These are phyloP conservation scores for Cotesia congregata DNA, from an alignment of 2,888 invertebrate species.

Conservation along the genomic window DNA sequence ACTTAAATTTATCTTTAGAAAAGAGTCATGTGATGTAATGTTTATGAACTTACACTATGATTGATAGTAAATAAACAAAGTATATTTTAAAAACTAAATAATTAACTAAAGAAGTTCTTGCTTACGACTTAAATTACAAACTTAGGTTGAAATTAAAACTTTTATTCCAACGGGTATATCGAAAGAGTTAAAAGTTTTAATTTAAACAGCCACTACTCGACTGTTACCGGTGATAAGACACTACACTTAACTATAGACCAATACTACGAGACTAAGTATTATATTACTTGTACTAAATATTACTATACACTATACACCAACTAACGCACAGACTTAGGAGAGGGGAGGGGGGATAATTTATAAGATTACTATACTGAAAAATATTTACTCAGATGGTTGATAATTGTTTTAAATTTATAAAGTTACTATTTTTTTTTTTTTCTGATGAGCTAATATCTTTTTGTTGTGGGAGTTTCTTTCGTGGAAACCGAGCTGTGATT, in stretches of 20 bases:
- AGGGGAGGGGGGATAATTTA: not conserved
- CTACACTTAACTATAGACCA: not conserved
- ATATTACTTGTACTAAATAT: not conserved
- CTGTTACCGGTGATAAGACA: constrained; percentile 19
- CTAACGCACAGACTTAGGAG: not conserved
- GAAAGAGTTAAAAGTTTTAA: constrained; percentile 2
- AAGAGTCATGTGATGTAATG: too few species aligned
- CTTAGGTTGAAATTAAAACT: constrained; percentile 4
- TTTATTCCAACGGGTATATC: too few species aligned
- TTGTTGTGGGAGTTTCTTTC: not conserved
- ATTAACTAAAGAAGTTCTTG: too few species aligned
- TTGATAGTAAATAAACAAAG: too few species aligned
- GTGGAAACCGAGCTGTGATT: too few species aligned
- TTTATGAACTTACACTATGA: too few species aligned
- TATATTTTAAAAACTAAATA: too few species aligned
- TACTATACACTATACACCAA: not conserved
- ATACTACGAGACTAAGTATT: not conserved
- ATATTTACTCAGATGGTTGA: not conserved
- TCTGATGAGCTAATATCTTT: not conserved
- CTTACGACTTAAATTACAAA: too few species aligned
- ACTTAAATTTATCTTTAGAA: too few species aligned
- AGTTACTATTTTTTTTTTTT: not conserved
- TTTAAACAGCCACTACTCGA: not conserved
- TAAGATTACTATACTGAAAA: not conserved
- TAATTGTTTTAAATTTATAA: not conserved